Evolutionary conservation across 2,888 invertebrate genomes (phyloP).

Genomic region (Alentia gelatinosa): DNA sequence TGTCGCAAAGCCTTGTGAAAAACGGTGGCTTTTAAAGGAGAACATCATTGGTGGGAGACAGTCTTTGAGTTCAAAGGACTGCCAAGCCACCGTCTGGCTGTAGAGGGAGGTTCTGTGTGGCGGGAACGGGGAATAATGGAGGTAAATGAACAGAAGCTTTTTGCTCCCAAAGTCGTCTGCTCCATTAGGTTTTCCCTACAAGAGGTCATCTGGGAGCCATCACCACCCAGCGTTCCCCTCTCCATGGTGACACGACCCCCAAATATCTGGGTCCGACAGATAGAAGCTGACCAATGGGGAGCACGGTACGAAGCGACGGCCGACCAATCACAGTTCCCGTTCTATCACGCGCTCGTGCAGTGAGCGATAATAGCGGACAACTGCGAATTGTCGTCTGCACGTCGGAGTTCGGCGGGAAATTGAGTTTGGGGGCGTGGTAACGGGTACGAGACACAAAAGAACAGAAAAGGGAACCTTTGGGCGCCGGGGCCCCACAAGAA

Average conservation of each 20-base stretch:
- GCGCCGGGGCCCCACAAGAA: neutral
- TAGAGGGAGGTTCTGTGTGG: neutral
- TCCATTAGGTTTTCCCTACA: neutral
- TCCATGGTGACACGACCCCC: neutral
- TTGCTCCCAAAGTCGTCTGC: neutral
- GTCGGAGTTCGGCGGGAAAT: neutral
- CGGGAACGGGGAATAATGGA: neutral
- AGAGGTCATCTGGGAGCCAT: neutral
- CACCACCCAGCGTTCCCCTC: neutral
- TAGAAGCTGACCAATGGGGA: neutral
- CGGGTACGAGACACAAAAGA: neutral
- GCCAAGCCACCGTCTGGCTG: neutral
- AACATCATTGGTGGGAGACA: neutral
- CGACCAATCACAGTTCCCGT: neutral
- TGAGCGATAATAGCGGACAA: conserved; percentile 7
- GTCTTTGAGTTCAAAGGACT: neutral
- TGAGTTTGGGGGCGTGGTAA: conserved; percentile 18
- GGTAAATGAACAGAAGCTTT: neutral
- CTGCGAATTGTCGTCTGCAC: neutral
- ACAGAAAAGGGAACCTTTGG: neutral
- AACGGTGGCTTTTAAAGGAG: neutral
- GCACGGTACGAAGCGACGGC: neutral
- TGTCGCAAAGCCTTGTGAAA: neutral
- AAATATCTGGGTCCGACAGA: neutral
- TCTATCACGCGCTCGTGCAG: neutral